These are phyloP conservation scores for Himalopsyche kuldschensis DNA, from an alignment of 2,888 invertebrate genomes.

Conservation along the genomic window DNA sequence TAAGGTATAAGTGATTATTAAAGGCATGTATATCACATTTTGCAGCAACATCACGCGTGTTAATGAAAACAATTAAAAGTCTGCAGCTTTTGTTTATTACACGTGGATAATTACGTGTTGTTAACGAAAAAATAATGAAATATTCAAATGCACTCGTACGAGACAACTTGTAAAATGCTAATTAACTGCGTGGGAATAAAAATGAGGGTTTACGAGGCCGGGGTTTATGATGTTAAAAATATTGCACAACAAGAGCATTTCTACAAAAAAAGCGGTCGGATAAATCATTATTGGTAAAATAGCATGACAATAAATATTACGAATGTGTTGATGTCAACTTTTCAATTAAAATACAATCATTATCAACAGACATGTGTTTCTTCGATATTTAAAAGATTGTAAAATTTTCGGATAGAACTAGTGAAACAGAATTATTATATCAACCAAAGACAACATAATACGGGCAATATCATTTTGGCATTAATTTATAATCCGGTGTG, in stretches of 20 bases:
- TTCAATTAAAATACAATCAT: too few species aligned
- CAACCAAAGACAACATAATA: too few species aligned
- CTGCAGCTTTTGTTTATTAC: neutral
- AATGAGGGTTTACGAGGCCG: neutral
- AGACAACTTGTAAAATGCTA: neutral
- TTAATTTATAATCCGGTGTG: too few species aligned
- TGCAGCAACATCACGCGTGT: neutral
- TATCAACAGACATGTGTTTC: too few species aligned
- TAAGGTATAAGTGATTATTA: neutral
- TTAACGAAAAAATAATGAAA: neutral
- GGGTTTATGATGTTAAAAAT: neutral
- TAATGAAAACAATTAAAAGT: neutral
- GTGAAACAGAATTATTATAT: too few species aligned
- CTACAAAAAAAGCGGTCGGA: too few species aligned
- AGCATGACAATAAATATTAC: too few species aligned
- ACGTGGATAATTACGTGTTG: neutral
- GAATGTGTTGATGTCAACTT: too few species aligned
- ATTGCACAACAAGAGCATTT: neutral
- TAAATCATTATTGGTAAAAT: too few species aligned
- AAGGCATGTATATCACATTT: neutral
- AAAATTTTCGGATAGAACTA: too few species aligned
- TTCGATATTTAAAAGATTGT: too few species aligned
- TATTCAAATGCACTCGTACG: neutral
- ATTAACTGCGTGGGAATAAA: neutral
- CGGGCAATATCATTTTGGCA: too few species aligned